A percentile compares a stretch with the other conserved stretches of the same genome.
Evolutionary conservation across 2,888 invertebrate species (phyloP).

Genomic region (Actias luna): DNA sequence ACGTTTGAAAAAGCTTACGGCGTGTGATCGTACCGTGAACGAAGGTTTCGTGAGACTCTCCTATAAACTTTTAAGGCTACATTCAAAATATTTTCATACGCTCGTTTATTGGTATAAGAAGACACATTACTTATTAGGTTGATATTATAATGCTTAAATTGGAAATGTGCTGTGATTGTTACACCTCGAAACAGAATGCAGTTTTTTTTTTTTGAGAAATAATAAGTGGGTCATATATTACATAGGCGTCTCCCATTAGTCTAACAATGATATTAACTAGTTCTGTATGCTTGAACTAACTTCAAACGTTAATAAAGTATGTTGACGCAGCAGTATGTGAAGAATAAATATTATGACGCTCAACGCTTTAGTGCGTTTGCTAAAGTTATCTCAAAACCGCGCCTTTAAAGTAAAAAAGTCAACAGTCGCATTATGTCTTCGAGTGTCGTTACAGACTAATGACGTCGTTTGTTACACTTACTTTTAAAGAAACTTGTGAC

Average conservation of each 20-base stretch:
- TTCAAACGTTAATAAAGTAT: slow-evolving; percentile 58
- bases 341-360: slow-evolving; percentile 64
- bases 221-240: slow-evolving; percentile 2
- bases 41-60: slow-evolving; percentile 57
- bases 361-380: slow-evolving; percentile 65
- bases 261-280: slow-evolving; percentile 46
- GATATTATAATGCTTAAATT: slow-evolving; percentile 1
- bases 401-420: slow-evolving; percentile 69
- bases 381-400: slow-evolving; percentile 69
- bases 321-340: slow-evolving; percentile 68
- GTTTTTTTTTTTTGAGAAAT: slow-evolving; percentile 2
- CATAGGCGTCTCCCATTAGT: slow-evolving; percentile 22
- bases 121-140: slow-evolving; percentile 20
- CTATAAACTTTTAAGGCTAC: slow-evolving; percentile 48
- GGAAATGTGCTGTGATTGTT: slow-evolving; percentile 5
- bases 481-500: slow-evolving; percentile 18
- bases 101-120: slow-evolving; percentile 32
- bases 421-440: slow-evolving; percentile 64
- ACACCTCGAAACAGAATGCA: slow-evolving; percentile 12
- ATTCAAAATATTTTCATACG: slow-evolving; percentile 47
- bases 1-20: slow-evolving; percentile 53
- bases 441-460: slow-evolving; percentile 50
- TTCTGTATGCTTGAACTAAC: slow-evolving; percentile 40
- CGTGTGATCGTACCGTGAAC: slow-evolving; percentile 57
- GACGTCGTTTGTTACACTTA: slow-evolving; percentile 29